Evolutionary conservation across 2,113 vertebrate genomes (phyloP).

Genomic region (Oenanthe oenanthe): DNA sequence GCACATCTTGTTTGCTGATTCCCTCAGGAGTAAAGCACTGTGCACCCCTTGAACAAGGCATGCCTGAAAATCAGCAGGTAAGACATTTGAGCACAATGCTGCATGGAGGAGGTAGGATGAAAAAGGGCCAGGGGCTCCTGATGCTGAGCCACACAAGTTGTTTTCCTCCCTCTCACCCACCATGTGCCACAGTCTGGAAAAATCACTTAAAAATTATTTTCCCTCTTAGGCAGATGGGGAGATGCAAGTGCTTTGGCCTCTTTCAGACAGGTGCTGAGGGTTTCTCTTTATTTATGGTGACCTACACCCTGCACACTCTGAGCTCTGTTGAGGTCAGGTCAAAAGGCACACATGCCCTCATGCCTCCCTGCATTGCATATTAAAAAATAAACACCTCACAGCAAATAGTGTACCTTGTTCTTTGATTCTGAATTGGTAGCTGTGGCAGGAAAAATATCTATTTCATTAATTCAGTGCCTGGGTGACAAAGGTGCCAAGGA

Average conservation of each 20-base stretch:
- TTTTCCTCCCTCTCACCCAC: neutral
- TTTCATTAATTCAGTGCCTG: neutral
- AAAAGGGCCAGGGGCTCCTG: neutral
- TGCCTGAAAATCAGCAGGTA: neutral
- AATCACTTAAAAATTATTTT: neutral
- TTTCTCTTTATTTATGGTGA: neutral
- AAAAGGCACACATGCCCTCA: neutral
- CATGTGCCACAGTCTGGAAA: rapidly evolving
- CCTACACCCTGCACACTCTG: neutral
- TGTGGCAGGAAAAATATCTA: neutral
- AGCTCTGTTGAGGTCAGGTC: neutral
- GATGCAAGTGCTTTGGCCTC: neutral
- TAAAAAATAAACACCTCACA: neutral
- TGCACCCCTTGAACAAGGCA: neutral
- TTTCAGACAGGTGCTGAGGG: neutral
- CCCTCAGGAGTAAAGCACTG: neutral
- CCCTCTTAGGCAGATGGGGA: neutral
- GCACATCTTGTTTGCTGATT: neutral
- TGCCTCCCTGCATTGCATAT: neutral
- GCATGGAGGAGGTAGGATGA: neutral
- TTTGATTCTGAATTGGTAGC: neutral
- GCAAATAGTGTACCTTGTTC: neutral
- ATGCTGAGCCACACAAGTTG: neutral
- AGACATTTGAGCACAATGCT: neutral
- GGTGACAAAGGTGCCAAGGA: neutral